A percentile compares a stretch with the other conserved stretches of the same genome.
These are phyloP conservation scores for Atopsyche davidsoni DNA, from an alignment of 1,140 invertebrate species.

Conservation along the genomic window DNA sequence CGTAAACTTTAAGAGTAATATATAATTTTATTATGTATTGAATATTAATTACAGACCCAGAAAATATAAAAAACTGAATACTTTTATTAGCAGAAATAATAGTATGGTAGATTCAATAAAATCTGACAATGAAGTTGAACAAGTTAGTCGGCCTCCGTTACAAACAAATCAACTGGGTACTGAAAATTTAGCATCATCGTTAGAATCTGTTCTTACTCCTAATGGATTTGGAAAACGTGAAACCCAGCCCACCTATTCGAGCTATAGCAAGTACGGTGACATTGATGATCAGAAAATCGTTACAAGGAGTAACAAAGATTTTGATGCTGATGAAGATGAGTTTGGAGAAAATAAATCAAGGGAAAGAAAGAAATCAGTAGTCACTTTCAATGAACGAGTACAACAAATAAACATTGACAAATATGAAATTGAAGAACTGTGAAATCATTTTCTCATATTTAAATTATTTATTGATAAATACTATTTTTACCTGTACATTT, in stretches of 20 bases:
- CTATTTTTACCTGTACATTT: slow-evolving; percentile 3
- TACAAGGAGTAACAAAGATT: no score
- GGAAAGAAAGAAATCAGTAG: slow-evolving; percentile 21
- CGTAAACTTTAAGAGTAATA: not conserved
- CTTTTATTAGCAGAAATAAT: not conserved
- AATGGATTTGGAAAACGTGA: slow-evolving; percentile 11
- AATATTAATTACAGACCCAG: slow-evolving; percentile 28
- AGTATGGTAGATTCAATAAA: slow-evolving; percentile 5
- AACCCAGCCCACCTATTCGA: not conserved
- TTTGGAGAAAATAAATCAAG: slow-evolving; percentile 9
- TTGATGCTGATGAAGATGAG: slow-evolving; percentile 16
- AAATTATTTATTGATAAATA: not conserved
- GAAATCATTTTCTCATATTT: slow-evolving; percentile 1
- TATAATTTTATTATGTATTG: slow-evolving; percentile 27
- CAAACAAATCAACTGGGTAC: no score
- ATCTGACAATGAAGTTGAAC: slow-evolving; percentile 1
- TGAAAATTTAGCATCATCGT: no score
- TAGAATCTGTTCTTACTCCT: no score
- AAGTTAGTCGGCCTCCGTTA: no score
- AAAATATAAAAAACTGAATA: slow-evolving; percentile 24
- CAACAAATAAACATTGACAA: slow-evolving; percentile 33
- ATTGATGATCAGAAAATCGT: slow-evolving; percentile 1
- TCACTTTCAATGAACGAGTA: slow-evolving; percentile 34
- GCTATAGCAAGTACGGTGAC: no score
- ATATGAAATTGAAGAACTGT: slow-evolving; percentile 30